Evolutionary conservation across 1,140 invertebrate genomes (phyloP), one percentile per base, ranked within the genome.

Genomic region (Tetraneura akinire): DNA sequence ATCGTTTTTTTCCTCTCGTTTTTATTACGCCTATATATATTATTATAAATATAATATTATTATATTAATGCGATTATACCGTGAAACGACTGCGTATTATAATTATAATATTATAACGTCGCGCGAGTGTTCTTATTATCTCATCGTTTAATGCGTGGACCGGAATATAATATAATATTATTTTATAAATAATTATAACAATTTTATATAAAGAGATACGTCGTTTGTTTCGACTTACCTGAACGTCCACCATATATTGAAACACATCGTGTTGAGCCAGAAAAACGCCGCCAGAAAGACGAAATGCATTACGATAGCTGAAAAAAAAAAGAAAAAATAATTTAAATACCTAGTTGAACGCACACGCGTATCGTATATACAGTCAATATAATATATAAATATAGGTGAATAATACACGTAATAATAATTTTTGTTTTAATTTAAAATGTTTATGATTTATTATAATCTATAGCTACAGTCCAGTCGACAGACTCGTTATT

Each of bases 181-280:
- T n/a, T n/a, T n/a, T n/a, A n/a, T n/a, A n/a, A n/a, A n/a, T n/a
- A n/a, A n/a, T n/a, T n/a, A n/a, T n/a, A n/a, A n/a, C n/a, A n/a
- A n/a, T n/a, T n/a, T n/a, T n/a, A n/a, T n/a, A n/a, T n/a, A n/a
- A n/a, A n/a, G n/a, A n/a, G n/a, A n/a, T n/a, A n/a, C n/a, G n/a
- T n/a, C n/a, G n/a, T 62, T 71, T 16, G 10, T 71, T 71, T 71
- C 16, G 9, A 81, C 82, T 83, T 62, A 84, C 84, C 84, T 83
- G 86, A 94, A 94, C 16, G 95, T 96, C 90, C 94, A 94, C 92
- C 94, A 96, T 85, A 96, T 95, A 86, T 97, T 96, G 87, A 96
- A 95, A 86, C 95, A 95, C 93, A 97, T 96, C 53, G 94, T 94
- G 86, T 94, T 95, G 80, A 98, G 92, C 96, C 96, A 98, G 86